Percentiles rank a stretch among this genome's conserved stretches.
These are phyloP conservation scores for Ptychadena robeensis DNA, from an alignment of 2,797 vertebrate species.

Conservation along the genomic window DNA sequence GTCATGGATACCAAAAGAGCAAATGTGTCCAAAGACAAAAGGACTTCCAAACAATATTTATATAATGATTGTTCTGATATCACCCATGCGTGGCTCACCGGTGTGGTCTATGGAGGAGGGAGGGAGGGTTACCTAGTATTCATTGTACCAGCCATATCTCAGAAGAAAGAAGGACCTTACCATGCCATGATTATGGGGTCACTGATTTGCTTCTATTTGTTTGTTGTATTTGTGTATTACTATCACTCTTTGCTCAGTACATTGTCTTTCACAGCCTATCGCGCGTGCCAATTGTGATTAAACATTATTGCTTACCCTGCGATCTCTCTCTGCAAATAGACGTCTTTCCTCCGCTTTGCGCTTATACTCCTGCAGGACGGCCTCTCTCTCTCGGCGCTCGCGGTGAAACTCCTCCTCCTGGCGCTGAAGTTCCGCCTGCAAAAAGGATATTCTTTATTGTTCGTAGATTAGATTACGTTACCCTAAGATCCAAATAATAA, in stretches of 20 bases:
- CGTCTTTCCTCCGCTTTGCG: slow-evolving; percentile 79
- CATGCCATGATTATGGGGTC: background rate
- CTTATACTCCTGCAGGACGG: slow-evolving; percentile 74
- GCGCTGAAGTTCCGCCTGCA: slow-evolving; percentile 79
- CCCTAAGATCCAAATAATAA: background rate
- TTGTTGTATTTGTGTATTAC: background rate
- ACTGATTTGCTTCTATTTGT: background rate
- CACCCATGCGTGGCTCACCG: background rate
- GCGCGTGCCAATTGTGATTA: background rate
- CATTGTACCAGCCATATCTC: background rate
- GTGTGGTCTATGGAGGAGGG: background rate
- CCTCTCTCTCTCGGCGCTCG: slow-evolving; percentile 81
- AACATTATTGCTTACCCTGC: slow-evolving; percentile 70
- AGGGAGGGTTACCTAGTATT: background rate
- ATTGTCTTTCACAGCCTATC: background rate
- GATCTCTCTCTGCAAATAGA: slow-evolving; percentile 78
- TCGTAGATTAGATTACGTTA: background rate
- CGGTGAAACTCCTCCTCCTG: slow-evolving; percentile 78
- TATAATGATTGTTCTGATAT: background rate
- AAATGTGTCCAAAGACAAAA: background rate
- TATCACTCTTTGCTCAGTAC: background rate
- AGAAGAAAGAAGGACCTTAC: background rate
- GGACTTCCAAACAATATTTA: background rate
- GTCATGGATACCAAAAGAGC: too few species aligned
- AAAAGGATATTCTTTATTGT: background rate